Conservation (phyloP, 2,113 vertebrate species). For the Lethenteron camtschaticum region DNA sequence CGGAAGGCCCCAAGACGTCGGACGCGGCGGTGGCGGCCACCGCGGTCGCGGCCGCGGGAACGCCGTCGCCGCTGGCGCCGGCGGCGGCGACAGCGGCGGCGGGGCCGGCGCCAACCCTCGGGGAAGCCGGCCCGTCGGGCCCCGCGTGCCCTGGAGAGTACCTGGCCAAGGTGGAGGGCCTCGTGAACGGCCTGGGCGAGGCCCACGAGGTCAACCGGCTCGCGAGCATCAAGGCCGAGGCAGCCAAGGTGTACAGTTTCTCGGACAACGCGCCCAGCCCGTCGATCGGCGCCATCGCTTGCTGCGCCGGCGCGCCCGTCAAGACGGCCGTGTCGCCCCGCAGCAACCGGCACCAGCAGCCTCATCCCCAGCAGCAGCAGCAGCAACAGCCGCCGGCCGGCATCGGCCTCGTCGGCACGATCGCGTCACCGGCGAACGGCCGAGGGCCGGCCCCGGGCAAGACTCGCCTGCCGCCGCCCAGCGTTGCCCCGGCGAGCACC, state of each 20-base stretch:
- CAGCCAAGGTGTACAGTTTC: slow-evolving; percentile 95
- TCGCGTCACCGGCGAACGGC: too few species aligned
- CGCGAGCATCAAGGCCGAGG: slow-evolving; percentile 92
- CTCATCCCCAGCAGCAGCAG: neutral
- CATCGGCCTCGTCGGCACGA: neutral
- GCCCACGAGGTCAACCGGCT: slow-evolving; percentile 70
- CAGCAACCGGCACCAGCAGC: neutral
- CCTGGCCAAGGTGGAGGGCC: slow-evolving; percentile 58
- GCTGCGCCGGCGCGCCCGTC: neutral
- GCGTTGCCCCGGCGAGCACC: too few species aligned
- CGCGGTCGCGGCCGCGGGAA: neutral
- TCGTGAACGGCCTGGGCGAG: slow-evolving; percentile 48
- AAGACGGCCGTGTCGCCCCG: neutral
- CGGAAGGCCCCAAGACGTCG: slow-evolving; percentile 42
- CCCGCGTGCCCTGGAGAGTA: slow-evolving; percentile 26
- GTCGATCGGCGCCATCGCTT: slow-evolving; percentile 54
- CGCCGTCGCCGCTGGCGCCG: neutral
- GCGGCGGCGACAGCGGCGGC: neutral
- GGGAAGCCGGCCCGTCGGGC: too few species aligned
- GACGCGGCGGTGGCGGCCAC: neutral
- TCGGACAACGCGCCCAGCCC: slow-evolving; percentile 96
- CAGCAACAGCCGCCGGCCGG: neutral
- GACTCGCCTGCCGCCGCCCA: too few species aligned
- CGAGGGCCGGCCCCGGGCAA: too few species aligned
- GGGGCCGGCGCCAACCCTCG: neutral